Conservation (phyloP, 2,113 vertebrate species). For the Pimephales promelas region DNA sequence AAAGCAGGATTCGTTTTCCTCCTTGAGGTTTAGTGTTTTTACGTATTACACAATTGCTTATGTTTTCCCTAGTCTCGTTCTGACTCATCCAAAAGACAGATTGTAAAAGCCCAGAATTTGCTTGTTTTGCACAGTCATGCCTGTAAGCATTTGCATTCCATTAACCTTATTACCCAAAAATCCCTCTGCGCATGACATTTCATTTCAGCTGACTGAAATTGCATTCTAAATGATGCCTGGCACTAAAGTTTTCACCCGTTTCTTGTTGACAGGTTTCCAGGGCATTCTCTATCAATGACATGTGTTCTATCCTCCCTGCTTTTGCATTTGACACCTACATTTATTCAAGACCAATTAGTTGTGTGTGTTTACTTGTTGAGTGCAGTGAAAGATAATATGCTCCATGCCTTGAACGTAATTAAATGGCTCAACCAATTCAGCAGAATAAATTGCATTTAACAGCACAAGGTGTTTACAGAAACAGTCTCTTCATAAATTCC, state of each 20-base stretch:
- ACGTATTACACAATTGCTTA: neutral
- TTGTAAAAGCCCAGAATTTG: slow-evolving; percentile 15
- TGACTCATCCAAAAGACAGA: neutral
- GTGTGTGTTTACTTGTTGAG: slow-evolving; percentile 33
- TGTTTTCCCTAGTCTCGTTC: neutral
- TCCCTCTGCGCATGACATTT: slow-evolving; percentile 41
- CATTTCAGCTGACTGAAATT: slow-evolving; percentile 39
- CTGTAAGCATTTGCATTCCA: slow-evolving; percentile 46
- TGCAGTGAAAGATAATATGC: slow-evolving; percentile 15
- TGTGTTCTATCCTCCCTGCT: slow-evolving; percentile 17
- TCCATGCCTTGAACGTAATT: slow-evolving; percentile 31
- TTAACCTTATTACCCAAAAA: slow-evolving; percentile 49
- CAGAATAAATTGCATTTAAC: slow-evolving; percentile 38
- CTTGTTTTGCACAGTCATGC: slow-evolving; percentile 25
- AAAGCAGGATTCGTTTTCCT: neutral
- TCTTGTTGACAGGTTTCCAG: slow-evolving; percentile 26
- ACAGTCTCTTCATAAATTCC: slow-evolving; percentile 12
- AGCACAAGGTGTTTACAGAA: slow-evolving; percentile 38
- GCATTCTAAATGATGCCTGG: slow-evolving; percentile 39
- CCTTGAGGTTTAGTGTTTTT: neutral
- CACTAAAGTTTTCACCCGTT: slow-evolving; percentile 1
- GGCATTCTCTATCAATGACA: neutral
- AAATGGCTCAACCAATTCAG: slow-evolving; percentile 36
- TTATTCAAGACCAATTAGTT: slow-evolving; percentile 41
- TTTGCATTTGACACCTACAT: neutral